Base-by-base conservation (phyloP, 23 tunicate species). In the Oikopleura albicans region DNA sequence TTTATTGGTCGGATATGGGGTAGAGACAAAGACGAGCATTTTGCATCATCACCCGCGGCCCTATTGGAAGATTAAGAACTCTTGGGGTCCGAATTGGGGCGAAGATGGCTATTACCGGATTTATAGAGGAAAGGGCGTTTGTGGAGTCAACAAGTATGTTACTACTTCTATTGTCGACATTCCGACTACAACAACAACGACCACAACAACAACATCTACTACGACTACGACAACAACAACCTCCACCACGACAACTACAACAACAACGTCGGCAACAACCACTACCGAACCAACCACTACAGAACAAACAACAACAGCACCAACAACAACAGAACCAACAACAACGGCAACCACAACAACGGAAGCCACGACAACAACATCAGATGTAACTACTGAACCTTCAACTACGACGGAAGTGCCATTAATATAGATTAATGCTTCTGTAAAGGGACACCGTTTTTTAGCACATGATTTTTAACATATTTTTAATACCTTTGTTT, bases 91-190 rank as follows among this genome's bases (percentile, higher is more conserved):
- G 0, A 57, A 86, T 75, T 95, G 99, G 99, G 99, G 99, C 40
- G 99, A 95, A 91, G 40, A 95, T 91, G 99, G 99, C 35, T 95
- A 95, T 84, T 95, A 95, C 86, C 87, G 99, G 8, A 90, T 95
- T 4, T 90, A 88, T 83, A 84, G 99, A 33, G 99, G 99, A 22
- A 91, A 90, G 75, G 99, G 99, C 40, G 89, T 89, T 0, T 95
- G 99, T 66, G 99, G 99, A 12, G 85, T 95, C 35, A 95, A 95
- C 88, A 84, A 85, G 40, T 87, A 86, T 91, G 88, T 95, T 0
- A 88, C 97, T 0, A 90, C 99, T 4, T 83, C 96, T 39, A 75
- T 93, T 36, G 91, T 93, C 16, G 88, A 89, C 66, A 49, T 49
- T 22, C 63, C 63, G 22, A 12, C 12, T 8, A 49, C 63, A 49